Evolutionary conservation across 2,888 invertebrate species (phyloP), one percentile per base, ranked within the genome.

Genomic region (Abrostola triplasia): DNA sequence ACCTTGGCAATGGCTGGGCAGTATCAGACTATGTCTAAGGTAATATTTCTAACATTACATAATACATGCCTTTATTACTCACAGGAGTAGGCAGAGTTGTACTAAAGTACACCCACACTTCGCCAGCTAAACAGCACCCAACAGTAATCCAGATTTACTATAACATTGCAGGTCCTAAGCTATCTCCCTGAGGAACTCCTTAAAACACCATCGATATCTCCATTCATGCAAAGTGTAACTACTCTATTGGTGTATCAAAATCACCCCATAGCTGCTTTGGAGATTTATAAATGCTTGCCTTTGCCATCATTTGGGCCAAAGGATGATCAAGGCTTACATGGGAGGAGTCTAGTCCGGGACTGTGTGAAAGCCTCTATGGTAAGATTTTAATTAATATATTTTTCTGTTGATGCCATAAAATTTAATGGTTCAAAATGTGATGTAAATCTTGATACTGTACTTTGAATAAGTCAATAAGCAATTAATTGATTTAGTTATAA

Each of bases 321-420:
- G 68, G 95, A 95, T 77, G 95, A 95, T 55, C 87, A 89, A 48
- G 95, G 95, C 4, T 87, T 95, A 52, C 96, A 95, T 76, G 96
- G 95, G 0, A 84, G 93, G 9, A 93, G 95, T 62, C 84, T 96
- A 36, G 89, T 97, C 4, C 90, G 95, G 50, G 96, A 96, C 79
- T 95, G 96, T 82, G 94, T 96, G 10, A 95, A 95, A 55, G 94
- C 95, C 54, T 87, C 93, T 10, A 85, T 90, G 79, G 95, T 95
- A 86, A 89, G 90, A 87, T 59, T 38, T 10, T 0, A n/a, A 10
- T 38, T 24, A 6, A 50, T 24, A 36, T 24, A 35, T 51, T 12
- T 52, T 36, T 24, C 24, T 24, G 1, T 24, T 24, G 4, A 24
- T 24, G 4, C 24, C 24, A 2, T 24, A 24, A 24, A 24, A 24